phyloP scores from a whole-genome alignment of 2,113 vertebrate genomes.

The Sapajus apella region DNA sequence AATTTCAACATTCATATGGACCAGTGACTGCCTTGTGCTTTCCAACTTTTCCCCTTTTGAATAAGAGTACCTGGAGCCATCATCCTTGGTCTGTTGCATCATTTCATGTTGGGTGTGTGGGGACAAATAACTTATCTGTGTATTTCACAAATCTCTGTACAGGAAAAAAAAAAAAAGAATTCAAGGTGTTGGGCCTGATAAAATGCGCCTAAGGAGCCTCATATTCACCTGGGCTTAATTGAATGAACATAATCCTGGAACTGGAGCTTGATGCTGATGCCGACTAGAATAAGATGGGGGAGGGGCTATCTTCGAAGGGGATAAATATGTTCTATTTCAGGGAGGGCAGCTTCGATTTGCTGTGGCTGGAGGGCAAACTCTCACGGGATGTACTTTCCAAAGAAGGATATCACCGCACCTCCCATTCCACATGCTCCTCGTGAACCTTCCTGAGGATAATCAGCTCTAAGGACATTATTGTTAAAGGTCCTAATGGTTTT shows the following conservation, averaged over 20 bases:
- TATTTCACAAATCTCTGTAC: neutral
- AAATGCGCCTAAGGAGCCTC: too few species aligned
- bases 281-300: neutral
- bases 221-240: neutral
- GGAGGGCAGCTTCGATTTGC: neutral
- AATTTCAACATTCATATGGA: neutral
- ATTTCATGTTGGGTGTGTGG: neutral
- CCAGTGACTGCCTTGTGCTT: neutral
- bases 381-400: neutral
- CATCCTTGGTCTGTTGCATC: neutral
- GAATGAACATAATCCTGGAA: neutral
- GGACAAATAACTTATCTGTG: neutral
- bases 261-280: neutral
- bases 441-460: neutral
- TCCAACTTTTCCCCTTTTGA: neutral
- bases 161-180: neutral
- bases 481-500: neutral
- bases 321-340: neutral
- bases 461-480: neutral
- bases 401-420: neutral
- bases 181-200: neutral
- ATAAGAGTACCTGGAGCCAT: neutral
- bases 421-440: neutral
- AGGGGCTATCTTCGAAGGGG: fast-evolving
- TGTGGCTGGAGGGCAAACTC: neutral